These are phyloP conservation scores for Lasioglossum lativentre DNA, from an alignment of 2,888 invertebrate genomes.

Conservation along the genomic window DNA sequence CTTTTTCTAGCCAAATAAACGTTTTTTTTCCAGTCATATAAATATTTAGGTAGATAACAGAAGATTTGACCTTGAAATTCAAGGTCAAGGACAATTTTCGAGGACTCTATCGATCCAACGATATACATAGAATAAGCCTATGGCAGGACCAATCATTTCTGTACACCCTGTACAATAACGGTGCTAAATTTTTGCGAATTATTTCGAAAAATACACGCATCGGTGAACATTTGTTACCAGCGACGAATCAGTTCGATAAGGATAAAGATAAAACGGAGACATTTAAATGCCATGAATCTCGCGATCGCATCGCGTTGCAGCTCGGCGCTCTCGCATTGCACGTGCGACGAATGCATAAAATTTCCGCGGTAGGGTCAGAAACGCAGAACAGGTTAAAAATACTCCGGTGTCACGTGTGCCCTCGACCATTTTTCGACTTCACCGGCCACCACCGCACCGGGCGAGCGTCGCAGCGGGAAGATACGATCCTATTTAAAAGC, in stretches of 20 bases:
- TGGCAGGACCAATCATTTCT: too few relatives aligned
- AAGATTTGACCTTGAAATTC: too few relatives aligned
- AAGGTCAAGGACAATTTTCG: too few relatives aligned
- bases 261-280: background rate
- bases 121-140: too few relatives aligned
- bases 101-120: too few relatives aligned
- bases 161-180: too few relatives aligned
- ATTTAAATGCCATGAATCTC: background rate
- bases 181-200: too few relatives aligned
- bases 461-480: conserved; percentile 8
- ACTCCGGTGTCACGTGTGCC: background rate
- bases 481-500: conserved; percentile 28
- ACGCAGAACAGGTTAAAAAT: conserved; percentile 4
- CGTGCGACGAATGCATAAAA: conserved; percentile 1
- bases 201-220: background rate
- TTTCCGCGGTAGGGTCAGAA: background rate
- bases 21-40: too few relatives aligned
- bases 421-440: background rate
- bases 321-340: background rate
- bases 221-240: background rate
- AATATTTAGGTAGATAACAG: too few relatives aligned
- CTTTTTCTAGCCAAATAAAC: too few relatives aligned
- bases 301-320: background rate
- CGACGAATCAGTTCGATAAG: background rate
- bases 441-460: background rate